Evolutionary conservation across 2,797 vertebrate genomes (phyloP), one percentile per base, ranked within the genome.

Genomic region (Neoniphon sammara): DNA sequence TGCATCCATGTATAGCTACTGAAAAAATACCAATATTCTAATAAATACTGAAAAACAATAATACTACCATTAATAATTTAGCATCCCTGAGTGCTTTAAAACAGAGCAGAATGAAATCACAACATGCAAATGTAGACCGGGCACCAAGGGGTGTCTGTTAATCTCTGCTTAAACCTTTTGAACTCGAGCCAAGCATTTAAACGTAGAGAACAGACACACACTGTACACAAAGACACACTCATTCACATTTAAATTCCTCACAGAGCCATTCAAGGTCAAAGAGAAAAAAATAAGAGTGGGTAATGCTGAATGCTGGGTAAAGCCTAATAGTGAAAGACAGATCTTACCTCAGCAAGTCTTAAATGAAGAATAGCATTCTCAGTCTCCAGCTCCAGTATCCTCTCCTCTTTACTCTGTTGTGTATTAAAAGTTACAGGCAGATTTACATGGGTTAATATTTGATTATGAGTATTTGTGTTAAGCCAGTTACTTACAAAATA

Each of bases 291-390:
- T 3, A 8, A 47, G 18, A 1, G 17, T 17, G 46, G 4, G 6
- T 7, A n/a, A 18, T n/a, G 3, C 15, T n/a, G 46, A 47, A n/a
- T n/a, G n/a, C n/a, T n/a, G n/a, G n/a, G n/a, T n/a, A n/a, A n/a
- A n/a, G n/a, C n/a, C n/a, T n/a, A n/a, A n/a, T 54, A 23, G 66
- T 63, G 46, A 58, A 67, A 55, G 58, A 5, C 27, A 80, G 44
- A 66, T 20, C 84, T 91, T 92, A 97, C 96, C 94, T 96, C 91
- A 1, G 95, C 93, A 61, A 96, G 85, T 69, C 93, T 95, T 79
- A 97, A 90, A 80, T 95, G 95, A 75, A 97, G 95, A 78, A 93
- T 86, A 1, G 95, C 93, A 59, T 97, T 97, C 83, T 96, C 95
- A 0, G 93, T 95, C 88, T 97, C 95, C 85, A 97, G 84, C 20